Evolutionary conservation across 64 coral and sea anemone genomes (phyloP).

Genomic region (Stylophora pistillata): DNA sequence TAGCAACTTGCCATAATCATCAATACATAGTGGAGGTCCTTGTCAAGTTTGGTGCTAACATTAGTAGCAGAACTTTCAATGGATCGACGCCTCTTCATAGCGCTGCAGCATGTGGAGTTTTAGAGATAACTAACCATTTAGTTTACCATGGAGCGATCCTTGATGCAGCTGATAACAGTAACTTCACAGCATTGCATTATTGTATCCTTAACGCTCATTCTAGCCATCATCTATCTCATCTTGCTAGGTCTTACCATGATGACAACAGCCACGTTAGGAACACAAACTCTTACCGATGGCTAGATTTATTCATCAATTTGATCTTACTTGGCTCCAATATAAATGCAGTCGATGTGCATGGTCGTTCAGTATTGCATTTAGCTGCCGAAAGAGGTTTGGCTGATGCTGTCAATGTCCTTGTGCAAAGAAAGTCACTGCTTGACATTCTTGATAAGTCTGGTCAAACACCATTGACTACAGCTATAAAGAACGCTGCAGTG

Average conservation of each 20-base stretch:
- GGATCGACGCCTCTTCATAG: too few species aligned
- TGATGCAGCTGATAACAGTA: constrained; percentile 8
- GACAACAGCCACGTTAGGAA: too few species aligned
- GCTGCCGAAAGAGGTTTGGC: neutral
- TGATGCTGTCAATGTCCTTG: neutral
- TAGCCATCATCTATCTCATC: neutral
- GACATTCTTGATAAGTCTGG: neutral
- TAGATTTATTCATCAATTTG: neutral
- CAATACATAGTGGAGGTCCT: neutral
- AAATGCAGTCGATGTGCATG: neutral
- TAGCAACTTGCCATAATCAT: constrained; percentile 57
- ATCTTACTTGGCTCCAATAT: neutral
- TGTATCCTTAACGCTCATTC: too few species aligned
- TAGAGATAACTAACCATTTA: neutral
- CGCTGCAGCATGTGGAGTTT: constrained; percentile 24
- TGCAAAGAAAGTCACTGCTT: neutral
- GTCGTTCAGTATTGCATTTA: constrained; percentile 8
- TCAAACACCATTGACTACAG: neutral
- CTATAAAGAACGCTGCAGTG: neutral
- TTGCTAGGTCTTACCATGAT: too few species aligned
- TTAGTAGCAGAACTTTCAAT: constrained; percentile 3
- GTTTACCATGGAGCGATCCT: constrained; percentile 33
- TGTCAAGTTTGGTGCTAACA: neutral
- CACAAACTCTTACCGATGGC: neutral
- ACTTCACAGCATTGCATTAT: constrained; percentile 19